These are phyloP conservation scores for Progne subis DNA, from an alignment of 2,113 vertebrate species.

Conservation along the genomic window DNA sequence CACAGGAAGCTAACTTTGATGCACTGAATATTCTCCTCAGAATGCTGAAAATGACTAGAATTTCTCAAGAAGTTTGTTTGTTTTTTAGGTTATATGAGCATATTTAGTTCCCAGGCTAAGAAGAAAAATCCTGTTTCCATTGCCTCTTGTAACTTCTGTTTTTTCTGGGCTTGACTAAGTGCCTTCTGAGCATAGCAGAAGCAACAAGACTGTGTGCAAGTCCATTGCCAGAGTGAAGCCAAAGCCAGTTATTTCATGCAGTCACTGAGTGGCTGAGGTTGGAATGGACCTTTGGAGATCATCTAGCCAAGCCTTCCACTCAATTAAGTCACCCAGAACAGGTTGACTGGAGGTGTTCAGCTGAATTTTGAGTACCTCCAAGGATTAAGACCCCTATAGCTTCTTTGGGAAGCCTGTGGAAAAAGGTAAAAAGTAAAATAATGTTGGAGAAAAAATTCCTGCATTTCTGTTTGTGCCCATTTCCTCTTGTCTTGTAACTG, in stretches of 20 bases:
- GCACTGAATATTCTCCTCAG: not conserved
- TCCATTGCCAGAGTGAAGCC: not conserved
- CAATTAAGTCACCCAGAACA: not conserved
- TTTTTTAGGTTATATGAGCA: not conserved
- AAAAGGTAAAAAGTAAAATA: not conserved
- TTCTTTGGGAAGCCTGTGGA: not conserved
- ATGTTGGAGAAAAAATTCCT: not conserved
- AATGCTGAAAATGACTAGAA: not conserved
- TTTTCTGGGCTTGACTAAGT: not conserved
- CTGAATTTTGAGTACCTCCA: not conserved
- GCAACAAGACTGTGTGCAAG: not conserved
- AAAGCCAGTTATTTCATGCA: not conserved
- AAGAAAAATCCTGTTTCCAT: not conserved
- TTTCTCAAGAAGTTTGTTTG: not conserved
- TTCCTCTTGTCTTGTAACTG: not conserved
- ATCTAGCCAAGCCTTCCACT: not conserved
- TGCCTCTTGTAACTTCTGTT: not conserved
- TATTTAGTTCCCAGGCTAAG: not conserved
- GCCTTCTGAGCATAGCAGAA: not conserved
- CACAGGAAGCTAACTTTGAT: not conserved
- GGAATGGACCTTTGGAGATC: not conserved
- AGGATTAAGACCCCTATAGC: too few relatives aligned
- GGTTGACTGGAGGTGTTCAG: not conserved
- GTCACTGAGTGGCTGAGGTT: not conserved
- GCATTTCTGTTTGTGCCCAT: not conserved